Percentiles rank a stretch among this genome's conserved stretches.
Evolutionary conservation across 2,888 invertebrate species (phyloP).

Genomic region (Chouioia cunea): DNA sequence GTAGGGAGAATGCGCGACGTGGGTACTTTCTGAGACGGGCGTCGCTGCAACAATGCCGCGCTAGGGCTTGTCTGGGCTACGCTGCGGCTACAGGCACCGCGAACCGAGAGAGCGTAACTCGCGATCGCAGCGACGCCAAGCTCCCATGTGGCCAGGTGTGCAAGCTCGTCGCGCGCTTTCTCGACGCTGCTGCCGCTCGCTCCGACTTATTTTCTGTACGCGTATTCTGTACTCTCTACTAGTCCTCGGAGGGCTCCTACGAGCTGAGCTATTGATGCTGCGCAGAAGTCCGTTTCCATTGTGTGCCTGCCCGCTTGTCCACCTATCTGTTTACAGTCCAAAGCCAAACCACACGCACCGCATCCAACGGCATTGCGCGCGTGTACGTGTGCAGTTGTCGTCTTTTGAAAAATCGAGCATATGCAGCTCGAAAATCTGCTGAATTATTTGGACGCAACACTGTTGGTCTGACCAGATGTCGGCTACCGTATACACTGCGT

Average conservation of each 20-base stretch:
- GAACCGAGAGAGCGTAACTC: too few relatives aligned
- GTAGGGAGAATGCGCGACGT: constrained; percentile 42
- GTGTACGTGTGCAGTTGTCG: not conserved
- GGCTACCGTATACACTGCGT: too few relatives aligned
- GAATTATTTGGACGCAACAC: too few relatives aligned
- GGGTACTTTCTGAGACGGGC: constrained; percentile 61
- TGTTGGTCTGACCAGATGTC: too few relatives aligned
- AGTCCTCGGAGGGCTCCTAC: constrained; percentile 6
- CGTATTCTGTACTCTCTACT: not conserved
- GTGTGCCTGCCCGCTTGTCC: constrained; percentile 8
- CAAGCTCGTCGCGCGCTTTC: constrained; percentile 43
- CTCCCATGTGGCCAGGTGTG: constrained; percentile 58
- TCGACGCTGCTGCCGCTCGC: not conserved
- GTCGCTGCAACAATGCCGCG: constrained; percentile 65
- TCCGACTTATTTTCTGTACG: constrained; percentile 7
- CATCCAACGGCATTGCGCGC: not conserved
- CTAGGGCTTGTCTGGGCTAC: constrained; percentile 61
- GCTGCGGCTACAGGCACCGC: constrained; percentile 29
- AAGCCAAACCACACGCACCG: too few relatives aligned
- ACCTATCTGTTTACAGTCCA: too few relatives aligned
- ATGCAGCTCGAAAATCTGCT: too few relatives aligned
- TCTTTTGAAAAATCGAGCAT: constrained; percentile 11
- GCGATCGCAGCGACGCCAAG: constrained; percentile 59
- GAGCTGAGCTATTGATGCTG: constrained; percentile 43
- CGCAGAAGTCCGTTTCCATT: constrained; percentile 23